phyloP scores from a whole-genome alignment of 2,888 invertebrate species.

The Cryptocheilus praepositus region DNA sequence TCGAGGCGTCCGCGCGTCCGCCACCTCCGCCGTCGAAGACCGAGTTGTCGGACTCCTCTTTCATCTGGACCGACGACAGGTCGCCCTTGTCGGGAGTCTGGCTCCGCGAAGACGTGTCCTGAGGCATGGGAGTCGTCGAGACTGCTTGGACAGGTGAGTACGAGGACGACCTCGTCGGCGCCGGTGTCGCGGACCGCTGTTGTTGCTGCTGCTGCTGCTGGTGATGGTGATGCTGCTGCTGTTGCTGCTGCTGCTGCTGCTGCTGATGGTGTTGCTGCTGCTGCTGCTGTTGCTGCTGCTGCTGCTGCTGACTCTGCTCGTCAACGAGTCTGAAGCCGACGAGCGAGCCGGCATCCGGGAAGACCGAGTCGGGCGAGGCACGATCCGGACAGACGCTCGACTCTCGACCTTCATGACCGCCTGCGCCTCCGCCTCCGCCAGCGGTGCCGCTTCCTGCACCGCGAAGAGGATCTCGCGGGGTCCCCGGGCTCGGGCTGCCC shows the following conservation, averaged over 20 bases:
- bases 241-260: constrained; percentile 64
- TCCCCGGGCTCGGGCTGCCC: constrained; percentile 79
- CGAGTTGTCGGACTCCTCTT: constrained; percentile 76
- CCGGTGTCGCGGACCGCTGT: constrained; percentile 65
- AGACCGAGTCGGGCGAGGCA: constrained; percentile 78
- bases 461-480: constrained; percentile 77
- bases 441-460: constrained; percentile 73
- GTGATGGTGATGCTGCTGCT: constrained; percentile 67
- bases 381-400: constrained; percentile 75
- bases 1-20: constrained; percentile 54
- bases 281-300: constrained; percentile 66
- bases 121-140: constrained; percentile 69
- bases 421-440: constrained; percentile 72
- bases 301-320: constrained; percentile 61
- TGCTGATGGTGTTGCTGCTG: constrained; percentile 63
- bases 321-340: constrained; percentile 71
- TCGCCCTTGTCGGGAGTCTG: constrained; percentile 66
- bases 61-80: constrained; percentile 68
- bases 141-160: constrained; percentile 76
- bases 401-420: constrained; percentile 63
- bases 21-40: constrained; percentile 77
- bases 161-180: constrained; percentile 74
- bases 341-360: constrained; percentile 76
- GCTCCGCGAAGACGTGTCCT: constrained; percentile 63
- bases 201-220: constrained; percentile 72